Conservation (phyloP, 1,140 invertebrate genomes). For the Cardiocondyla obscurior region DNA sequence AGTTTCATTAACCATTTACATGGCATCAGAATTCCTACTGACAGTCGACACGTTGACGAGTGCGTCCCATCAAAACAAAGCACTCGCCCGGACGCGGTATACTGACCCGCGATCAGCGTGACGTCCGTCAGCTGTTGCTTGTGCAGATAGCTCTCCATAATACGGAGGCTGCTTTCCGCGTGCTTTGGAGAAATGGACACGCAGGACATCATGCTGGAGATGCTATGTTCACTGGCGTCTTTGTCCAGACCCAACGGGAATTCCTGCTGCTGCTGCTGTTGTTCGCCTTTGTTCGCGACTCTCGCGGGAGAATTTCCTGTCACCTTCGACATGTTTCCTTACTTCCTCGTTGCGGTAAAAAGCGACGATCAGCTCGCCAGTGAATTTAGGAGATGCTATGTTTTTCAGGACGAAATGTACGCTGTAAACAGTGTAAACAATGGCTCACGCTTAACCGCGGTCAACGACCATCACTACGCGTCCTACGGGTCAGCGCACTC, state of each 20-base stretch:
- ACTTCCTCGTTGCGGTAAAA: not conserved
- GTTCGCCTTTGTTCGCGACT: conserved; percentile 49
- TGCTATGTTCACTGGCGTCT: conserved; percentile 80
- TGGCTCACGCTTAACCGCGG: conserved; percentile 52
- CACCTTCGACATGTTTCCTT: conserved; percentile 6
- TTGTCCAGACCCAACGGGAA: conserved; percentile 68
- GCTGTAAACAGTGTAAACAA: conserved; percentile 67
- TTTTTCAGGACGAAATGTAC: conserved; percentile 29
- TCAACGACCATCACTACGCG: conserved; percentile 54
- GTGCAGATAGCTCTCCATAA: conserved; percentile 92
- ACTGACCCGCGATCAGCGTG: conserved; percentile 85
- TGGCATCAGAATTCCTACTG: not conserved
- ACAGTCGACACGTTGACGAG: not conserved
- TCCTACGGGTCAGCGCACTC: conserved; percentile 62
- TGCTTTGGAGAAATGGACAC: conserved; percentile 86
- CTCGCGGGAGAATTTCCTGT: conserved; percentile 45
- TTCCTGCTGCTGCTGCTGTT: conserved; percentile 60
- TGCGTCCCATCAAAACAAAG: conserved; percentile 12
- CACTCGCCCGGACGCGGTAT: too few species aligned
- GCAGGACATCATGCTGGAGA: conserved; percentile 80
- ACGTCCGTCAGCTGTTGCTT: conserved; percentile 92
- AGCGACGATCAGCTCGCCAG: not conserved
- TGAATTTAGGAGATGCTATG: not conserved
- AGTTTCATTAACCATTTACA: not conserved
- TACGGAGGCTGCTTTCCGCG: conserved; percentile 90